These are phyloP conservation scores for Centropus bengalensis DNA, from an alignment of 2,113 vertebrate genomes.

Conservation along the genomic window DNA sequence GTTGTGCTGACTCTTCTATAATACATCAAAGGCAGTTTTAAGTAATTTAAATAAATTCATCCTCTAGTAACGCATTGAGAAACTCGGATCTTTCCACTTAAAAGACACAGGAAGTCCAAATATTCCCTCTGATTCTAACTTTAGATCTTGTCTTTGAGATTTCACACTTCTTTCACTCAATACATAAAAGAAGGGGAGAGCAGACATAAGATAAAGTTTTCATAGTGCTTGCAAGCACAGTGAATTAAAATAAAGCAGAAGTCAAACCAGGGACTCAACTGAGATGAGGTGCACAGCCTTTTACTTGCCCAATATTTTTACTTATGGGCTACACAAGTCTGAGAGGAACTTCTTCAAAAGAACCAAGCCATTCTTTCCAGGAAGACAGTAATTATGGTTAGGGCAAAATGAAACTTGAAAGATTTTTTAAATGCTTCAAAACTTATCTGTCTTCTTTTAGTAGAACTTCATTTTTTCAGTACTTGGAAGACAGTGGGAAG, in stretches of 20 bases:
- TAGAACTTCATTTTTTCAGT: not conserved
- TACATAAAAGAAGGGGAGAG: not conserved
- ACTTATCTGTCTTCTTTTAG: not conserved
- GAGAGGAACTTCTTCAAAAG: not conserved
- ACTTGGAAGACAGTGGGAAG: not conserved
- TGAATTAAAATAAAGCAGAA: constrained; percentile 5
- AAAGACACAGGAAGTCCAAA: not conserved
- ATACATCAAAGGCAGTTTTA: not conserved
- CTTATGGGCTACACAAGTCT: not conserved
- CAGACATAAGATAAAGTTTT: not conserved
- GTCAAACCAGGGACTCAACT: not conserved
- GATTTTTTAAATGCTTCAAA: not conserved
- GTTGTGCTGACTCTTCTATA: not conserved
- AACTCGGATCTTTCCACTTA: not conserved
- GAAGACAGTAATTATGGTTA: not conserved
- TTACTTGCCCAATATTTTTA: not conserved
- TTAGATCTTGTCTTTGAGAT: not conserved
- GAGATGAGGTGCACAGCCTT: not conserved
- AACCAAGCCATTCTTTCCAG: not conserved
- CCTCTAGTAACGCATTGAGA: not conserved
- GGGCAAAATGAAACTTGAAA: not conserved
- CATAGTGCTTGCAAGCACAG: not conserved
- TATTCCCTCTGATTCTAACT: not conserved
- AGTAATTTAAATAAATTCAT: not conserved
- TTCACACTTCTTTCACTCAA: not conserved